phyloP scores from a whole-genome alignment of 2,113 vertebrate species.

The Petroica traversi region DNA sequence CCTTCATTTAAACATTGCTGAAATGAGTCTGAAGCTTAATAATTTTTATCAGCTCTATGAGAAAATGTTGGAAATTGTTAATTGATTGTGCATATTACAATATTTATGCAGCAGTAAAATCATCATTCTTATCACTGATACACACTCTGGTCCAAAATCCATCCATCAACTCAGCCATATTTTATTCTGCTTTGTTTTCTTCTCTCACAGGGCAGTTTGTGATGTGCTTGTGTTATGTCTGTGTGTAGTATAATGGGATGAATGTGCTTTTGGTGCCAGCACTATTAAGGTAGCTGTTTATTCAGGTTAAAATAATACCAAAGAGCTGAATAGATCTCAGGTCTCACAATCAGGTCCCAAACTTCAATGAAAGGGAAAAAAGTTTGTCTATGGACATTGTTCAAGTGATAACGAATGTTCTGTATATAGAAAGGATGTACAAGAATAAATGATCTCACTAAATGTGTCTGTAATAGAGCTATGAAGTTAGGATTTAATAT shows the following conservation, averaged over 20 bases:
- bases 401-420: background rate
- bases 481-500: background rate
- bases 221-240: background rate
- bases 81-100: constrained; percentile 28
- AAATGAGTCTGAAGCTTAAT: constrained; percentile 17
- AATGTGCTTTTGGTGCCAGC: background rate
- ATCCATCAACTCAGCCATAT: background rate
- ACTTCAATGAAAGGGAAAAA: background rate
- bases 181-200: background rate
- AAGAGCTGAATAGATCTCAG: background rate
- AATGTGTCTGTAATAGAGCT: background rate
- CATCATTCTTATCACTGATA: constrained; percentile 8
- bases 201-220: background rate
- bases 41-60: constrained; percentile 37
- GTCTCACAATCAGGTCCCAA: background rate
- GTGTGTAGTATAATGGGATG: background rate
- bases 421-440: background rate
- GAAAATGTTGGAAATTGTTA: constrained; percentile 55
- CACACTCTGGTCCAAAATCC: background rate
- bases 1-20: constrained; percentile 46
- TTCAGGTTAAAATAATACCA: background rate
- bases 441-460: background rate
- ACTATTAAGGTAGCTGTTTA: background rate
- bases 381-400: background rate
- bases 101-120: constrained; percentile 33